Base-by-base conservation (phyloP, 1,140 invertebrate genomes). In the Coenobita brevimanus region DNA sequence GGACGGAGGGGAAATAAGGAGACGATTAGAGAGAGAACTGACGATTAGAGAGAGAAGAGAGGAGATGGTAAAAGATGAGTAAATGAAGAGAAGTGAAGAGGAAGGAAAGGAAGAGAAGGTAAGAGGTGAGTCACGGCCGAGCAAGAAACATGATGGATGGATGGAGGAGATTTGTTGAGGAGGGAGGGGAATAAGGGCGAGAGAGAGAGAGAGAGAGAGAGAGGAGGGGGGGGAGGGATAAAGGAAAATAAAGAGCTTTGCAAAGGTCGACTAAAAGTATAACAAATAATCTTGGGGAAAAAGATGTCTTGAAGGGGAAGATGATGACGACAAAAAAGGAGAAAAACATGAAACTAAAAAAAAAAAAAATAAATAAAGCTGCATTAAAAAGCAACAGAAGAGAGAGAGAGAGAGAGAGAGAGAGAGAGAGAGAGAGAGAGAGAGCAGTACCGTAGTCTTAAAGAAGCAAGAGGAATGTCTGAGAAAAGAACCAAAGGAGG, bases 341-440 rank as follows among this genome's bases (percentile, higher is more conserved):
- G 62, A 67, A 67, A 67, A n/a, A 33, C 2, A 21, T 27, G 24
- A 27, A 69, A 69, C 10, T 13, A 69, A 33, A 33, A 69, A 0
- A 4, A 4, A 69, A 69, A 24, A 69, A 2, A 24, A 67, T 8
- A 67, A 67, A 67, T 10, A 10, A 69, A 69, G 0, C 13, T 24
- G 3, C n/a, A 69, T 13, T 27, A 33, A 69, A 33, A 2, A 2
- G 0, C n/a, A 69, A 33, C 13, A 4, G 10, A 2, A 46, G 38
- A 46, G 73, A 76, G 64, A 69, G 64, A 67, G 64, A 69, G 64
- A 69, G 64, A 50, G 46, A 50, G 46, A 50, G 46, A 50, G 46
- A 69, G 64, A 69, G 2, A 69, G 2, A 27, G 1, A 69, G 13
- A 27, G 0, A 13, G 13, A 33, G n/a, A 24, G 64, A 33, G 24